Evolutionary conservation across 2,888 invertebrate species (phyloP).

Genomic region (Carterocephalus palaemon): DNA sequence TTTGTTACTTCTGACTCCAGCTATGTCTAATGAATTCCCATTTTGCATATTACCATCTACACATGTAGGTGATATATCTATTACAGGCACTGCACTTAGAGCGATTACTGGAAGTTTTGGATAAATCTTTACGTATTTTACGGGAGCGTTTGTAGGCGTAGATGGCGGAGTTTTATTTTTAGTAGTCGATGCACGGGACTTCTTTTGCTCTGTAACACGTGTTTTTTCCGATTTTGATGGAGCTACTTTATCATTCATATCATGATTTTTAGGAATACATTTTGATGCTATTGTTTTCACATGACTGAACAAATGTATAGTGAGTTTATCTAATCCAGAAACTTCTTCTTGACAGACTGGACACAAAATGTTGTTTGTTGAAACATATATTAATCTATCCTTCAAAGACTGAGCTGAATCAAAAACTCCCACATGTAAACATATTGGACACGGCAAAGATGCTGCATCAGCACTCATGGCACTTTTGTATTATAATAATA

Average conservation of each 20-base stretch:
- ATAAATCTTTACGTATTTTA: slow-evolving; percentile 71
- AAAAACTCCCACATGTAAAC: slow-evolving; percentile 84
- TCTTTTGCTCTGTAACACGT: slow-evolving; percentile 41
- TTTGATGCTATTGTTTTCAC: slow-evolving; percentile 61
- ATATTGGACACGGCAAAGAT: slow-evolving; percentile 86
- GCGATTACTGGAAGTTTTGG: slow-evolving; percentile 68
- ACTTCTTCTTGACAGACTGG: slow-evolving; percentile 88
- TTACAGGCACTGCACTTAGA: slow-evolving; percentile 55
- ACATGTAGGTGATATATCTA: slow-evolving; percentile 49
- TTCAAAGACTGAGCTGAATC: slow-evolving; percentile 84
- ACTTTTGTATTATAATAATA: slow-evolving; percentile 11
- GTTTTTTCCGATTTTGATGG: slow-evolving; percentile 38
- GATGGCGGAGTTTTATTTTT: slow-evolving; percentile 63
- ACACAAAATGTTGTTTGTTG: slow-evolving; percentile 85
- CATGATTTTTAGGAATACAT: slow-evolving; percentile 36
- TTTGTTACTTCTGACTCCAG: slow-evolving; percentile 49
- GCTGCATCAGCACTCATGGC: slow-evolving; percentile 75
- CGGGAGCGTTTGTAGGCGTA: slow-evolving; percentile 45
- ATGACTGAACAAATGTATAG: slow-evolving; percentile 90
- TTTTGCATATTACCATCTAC: slow-evolving; percentile 40
- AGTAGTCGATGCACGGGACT: slow-evolving; percentile 48
- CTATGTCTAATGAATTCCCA: slow-evolving; percentile 42
- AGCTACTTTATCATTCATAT: slow-evolving; percentile 32
- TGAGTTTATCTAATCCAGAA: slow-evolving; percentile 88
- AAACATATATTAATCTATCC: slow-evolving; percentile 84